Conservation (phyloP, 2,888 invertebrate species). For the Hoplodrina ambigua region DNA sequence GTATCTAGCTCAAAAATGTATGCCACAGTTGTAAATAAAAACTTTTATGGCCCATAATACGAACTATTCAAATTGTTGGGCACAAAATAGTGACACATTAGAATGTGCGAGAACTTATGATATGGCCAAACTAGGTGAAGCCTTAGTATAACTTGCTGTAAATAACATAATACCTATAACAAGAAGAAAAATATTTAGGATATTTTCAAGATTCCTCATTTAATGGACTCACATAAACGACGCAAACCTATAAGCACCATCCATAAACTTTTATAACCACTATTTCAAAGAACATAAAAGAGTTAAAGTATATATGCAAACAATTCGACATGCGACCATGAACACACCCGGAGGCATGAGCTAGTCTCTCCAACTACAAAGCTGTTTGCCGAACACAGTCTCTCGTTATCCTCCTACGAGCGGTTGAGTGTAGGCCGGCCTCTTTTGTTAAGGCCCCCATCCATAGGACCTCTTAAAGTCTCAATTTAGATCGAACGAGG, state of each 20-base stretch:
- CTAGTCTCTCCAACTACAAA: constrained; percentile 55
- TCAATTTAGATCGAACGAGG: constrained; percentile 55
- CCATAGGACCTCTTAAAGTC: constrained; percentile 64
- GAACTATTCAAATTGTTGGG: constrained; percentile 14
- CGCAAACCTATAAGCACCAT: background rate
- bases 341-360: constrained; percentile 28
- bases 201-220: background rate
- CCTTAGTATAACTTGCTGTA: background rate
- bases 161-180: background rate
- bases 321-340: constrained; percentile 13
- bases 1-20: constrained; percentile 12
- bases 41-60: constrained; percentile 20
- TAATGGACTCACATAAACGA: background rate
- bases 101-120: background rate
- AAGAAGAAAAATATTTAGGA: background rate
- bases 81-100: constrained; percentile 4
- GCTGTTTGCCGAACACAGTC: constrained; percentile 69
- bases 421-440: constrained; percentile 62
- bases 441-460: constrained; percentile 65
- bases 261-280: constrained; percentile 15
- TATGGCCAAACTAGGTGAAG: background rate
- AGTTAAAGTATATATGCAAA: constrained; percentile 3
- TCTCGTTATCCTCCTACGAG: constrained; percentile 68
- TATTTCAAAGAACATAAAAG: constrained; percentile 8
- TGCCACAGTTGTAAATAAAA: constrained; percentile 11